phyloP scores from a whole-genome alignment of 1,140 invertebrate genomes.

The Lepidurus apus region DNA sequence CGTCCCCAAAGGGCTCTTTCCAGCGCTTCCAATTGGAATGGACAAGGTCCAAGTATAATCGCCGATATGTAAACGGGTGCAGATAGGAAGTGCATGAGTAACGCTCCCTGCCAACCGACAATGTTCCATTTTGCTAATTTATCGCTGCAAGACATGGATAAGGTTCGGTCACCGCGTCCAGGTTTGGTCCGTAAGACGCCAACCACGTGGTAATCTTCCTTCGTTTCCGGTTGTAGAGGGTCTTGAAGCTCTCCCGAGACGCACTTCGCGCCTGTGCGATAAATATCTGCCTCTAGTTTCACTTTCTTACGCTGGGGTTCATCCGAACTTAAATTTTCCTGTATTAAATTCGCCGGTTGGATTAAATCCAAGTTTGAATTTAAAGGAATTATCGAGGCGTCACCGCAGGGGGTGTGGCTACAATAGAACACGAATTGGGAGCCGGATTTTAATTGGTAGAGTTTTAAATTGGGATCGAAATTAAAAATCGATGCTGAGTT shows the following conservation, averaged over 20 bases:
- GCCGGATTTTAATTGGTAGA: conserved; percentile 50
- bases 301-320: conserved; percentile 30
- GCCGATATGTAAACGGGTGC: conserved; percentile 63
- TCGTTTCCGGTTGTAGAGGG: conserved; percentile 49
- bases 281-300: conserved; percentile 52
- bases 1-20: conserved; percentile 38
- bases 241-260: conserved; percentile 52
- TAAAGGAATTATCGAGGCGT: conserved; percentile 81
- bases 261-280: conserved; percentile 85
- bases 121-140: conserved; percentile 85
- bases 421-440: conserved; percentile 78
- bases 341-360: conserved; percentile 32
- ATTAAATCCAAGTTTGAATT: neutral
- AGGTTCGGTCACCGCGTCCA: conserved; percentile 79
- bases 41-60: conserved; percentile 59
- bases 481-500: conserved; percentile 28
- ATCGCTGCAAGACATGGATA: conserved; percentile 88
- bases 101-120: conserved; percentile 69
- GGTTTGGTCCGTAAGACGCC: conserved; percentile 82
- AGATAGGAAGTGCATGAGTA: conserved; percentile 63
- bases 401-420: conserved; percentile 85
- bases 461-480: conserved; percentile 31
- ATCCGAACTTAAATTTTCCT: conserved; percentile 17
- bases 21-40: conserved; percentile 33
- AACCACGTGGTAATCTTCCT: conserved; percentile 58